Evolutionary conservation across 1,140 invertebrate species (phyloP), one percentile per base, ranked within the genome.

Genomic region (Scaptomyza graminum): DNA sequence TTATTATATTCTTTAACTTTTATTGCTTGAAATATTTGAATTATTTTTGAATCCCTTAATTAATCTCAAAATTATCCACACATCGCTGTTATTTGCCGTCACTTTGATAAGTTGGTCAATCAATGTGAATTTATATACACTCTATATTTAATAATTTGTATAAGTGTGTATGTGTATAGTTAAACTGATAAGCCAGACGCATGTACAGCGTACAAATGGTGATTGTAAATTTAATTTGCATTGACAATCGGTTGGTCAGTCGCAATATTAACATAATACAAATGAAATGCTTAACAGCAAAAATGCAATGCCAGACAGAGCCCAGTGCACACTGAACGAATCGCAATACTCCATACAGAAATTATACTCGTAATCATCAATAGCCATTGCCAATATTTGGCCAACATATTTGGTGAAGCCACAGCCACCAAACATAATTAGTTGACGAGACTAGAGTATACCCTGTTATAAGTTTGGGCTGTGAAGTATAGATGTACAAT

Each of bases 171-270:
- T 18, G 5, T 49, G 59, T 54, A 44, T 54, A 28, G 54, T 13
- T 37, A 4, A 28, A 52, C 28, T 59, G 68, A 59, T 66, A 71
- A 66, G 41, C 49, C 62, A n/a, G 37, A 66, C 54, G n/a, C 39
- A 46, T 39, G 47, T 25, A 25, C 5, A 28, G 22, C 8, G 54
- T 15, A n/a, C n/a, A 28, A 62, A 60, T 22, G 47, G 11, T 72
- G 69, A 69, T 69, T 68, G 65, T 22, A 52, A 69, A 69, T 69
- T 69, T 68, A 60, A 73, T 73, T 73, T 68, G 41, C 50, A 54
- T 54, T 49, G 63, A 18, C 69, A 66, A 31, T 43, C 46, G 52
- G 55, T 37, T 43, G 43, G 22, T 49, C 51, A 56, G 54, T 49
- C 18, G 25, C 46, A 56, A 37, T 43, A 66, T 72, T 68, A 74